Base-by-base conservation (phyloP, 1,140 invertebrate species). In the Pomacea maculata region DNA sequence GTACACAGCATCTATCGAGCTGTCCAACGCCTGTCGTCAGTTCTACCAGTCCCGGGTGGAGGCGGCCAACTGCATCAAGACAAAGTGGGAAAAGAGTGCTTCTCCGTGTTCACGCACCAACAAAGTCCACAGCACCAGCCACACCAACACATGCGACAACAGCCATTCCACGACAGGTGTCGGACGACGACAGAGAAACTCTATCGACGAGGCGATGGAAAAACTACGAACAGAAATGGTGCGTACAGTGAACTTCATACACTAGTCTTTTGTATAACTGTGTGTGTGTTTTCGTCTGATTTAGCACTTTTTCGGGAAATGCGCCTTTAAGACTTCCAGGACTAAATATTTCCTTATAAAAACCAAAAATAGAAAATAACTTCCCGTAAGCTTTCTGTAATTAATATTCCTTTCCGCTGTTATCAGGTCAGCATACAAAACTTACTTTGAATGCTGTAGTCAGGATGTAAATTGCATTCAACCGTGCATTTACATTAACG, bases 1-100 rank as follows among this genome's bases (percentile, higher is more conserved):
- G 72, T 88, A 88, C 78, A 88, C 85, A 11, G 85, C 84, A 17
- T 82, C 85, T n/a, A 88, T 88, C 34, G 87, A 88, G 80, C 84
- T 88, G 70, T 88, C 86, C 17, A 88, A 88, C 80, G 85, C 85
- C 6, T 88, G 87, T 71, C 78, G 87, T 25, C 79, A 87, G 54
- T 87, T 88, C 78, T 88, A 88, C 82, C 81, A 83, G n/a, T 84
- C 85, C n/a, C 76, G 87, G 9, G 75, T 87, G 57, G 84, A 87
- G 64, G 83, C 83, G 8, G 86, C 87, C 0, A 85, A 86, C 75
- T 68, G 77, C 29, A 82, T 85, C 68, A 83, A 82, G 63, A 65
- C 76, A 8, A 75, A 57, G 63, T 82, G 81, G 76, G 64, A 82
- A 25, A 79, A 81, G 68, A 68, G 34, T 29, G 75, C 75, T 11